Evolutionary conservation across 2,113 vertebrate species (phyloP).

Genomic region (Brachyhypopomus occidentalis): DNA sequence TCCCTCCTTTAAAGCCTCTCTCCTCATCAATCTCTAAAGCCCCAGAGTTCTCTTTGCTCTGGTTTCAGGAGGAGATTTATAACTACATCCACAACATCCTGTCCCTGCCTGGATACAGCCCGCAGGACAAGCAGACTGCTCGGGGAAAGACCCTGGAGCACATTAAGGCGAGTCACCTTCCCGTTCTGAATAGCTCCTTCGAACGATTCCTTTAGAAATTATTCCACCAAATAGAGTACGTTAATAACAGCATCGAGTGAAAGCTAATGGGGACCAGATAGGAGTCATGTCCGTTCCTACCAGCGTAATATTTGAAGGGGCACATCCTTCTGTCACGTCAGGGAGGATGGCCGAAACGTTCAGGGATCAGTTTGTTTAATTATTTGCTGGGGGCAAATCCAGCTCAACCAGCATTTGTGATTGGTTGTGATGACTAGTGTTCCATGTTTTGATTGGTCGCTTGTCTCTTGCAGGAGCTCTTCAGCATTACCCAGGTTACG

Average conservation of each 20-base stretch:
- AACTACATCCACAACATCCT: constrained; percentile 94
- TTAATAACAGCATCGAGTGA: too few relatives aligned
- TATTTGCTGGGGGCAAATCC: too few relatives aligned
- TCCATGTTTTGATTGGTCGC: constrained; percentile 1
- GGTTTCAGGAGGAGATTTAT: constrained; percentile 87
- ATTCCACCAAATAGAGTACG: too few relatives aligned
- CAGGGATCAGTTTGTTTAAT: too few relatives aligned
- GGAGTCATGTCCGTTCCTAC: too few relatives aligned
- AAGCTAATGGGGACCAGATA: too few relatives aligned
- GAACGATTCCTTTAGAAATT: neutral
- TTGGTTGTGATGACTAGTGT: neutral
- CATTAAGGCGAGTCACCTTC: constrained; percentile 76
- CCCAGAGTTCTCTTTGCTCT: neutral
- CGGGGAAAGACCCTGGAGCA: constrained; percentile 84
- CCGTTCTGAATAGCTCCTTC: neutral
- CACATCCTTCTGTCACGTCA: too few relatives aligned
- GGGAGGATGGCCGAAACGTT: too few relatives aligned
- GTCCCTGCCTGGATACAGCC: constrained; percentile 88
- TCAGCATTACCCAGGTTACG: constrained; percentile 82
- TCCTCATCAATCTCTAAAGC: neutral
- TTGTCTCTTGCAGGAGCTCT: constrained; percentile 79
- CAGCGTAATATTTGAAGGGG: too few relatives aligned
- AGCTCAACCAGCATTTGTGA: too few relatives aligned
- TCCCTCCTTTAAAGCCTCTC: neutral
- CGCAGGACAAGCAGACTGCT: constrained; percentile 85